phyloP scores from a whole-genome alignment of 2,888 invertebrate genomes.

The Orthosia incerta region DNA sequence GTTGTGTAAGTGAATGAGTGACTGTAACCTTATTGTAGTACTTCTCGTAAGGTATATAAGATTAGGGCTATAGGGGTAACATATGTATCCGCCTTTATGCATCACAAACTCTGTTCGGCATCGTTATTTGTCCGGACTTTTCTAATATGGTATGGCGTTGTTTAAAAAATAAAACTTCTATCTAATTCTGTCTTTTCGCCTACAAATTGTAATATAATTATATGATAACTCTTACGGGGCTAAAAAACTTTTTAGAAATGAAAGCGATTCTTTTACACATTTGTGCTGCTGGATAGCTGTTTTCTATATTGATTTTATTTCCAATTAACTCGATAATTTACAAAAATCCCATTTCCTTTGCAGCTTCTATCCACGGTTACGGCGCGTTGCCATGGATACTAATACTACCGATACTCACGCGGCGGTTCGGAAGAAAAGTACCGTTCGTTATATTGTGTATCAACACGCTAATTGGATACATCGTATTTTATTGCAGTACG shows the following conservation, averaged over 20 bases:
- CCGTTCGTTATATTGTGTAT: conserved; percentile 70
- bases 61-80: too few relatives aligned
- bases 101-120: too few relatives aligned
- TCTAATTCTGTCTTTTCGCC: too few relatives aligned
- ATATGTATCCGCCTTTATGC: not conserved
- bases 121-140: not conserved
- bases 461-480: conserved; percentile 64
- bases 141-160: not conserved
- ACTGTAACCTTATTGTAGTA: not conserved
- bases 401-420: conserved; percentile 70
- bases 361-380: conserved; percentile 76
- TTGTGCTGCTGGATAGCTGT: not conserved
- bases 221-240: not conserved
- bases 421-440: conserved; percentile 71
- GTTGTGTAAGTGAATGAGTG: conserved; percentile 63
- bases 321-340: not conserved
- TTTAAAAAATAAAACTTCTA: too few relatives aligned
- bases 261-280: not conserved
- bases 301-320: not conserved
- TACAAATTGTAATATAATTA: too few relatives aligned
- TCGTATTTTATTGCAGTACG: conserved; percentile 68
- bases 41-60: not conserved
- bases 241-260: not conserved
- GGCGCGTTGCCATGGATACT: conserved; percentile 72
- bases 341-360: conserved; percentile 49